Evolutionary conservation across 2,797 vertebrate genomes (phyloP), one percentile per base, ranked within the genome.

Genomic region (Arrhamphus sclerolepis): DNA sequence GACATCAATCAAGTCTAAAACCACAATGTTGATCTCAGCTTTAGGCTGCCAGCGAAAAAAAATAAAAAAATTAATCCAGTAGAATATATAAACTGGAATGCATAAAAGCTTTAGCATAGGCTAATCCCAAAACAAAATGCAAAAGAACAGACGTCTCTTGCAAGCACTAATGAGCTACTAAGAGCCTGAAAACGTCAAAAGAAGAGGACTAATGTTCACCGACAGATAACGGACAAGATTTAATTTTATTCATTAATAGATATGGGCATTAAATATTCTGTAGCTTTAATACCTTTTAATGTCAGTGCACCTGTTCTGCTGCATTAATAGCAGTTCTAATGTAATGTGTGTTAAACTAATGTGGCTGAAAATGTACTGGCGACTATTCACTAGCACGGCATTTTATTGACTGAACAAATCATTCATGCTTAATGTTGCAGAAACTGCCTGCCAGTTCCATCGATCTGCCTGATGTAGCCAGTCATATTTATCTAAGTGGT

Each of bases 341-440:
- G 34, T 14, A 38, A 14, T 13, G 14, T 13, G 13, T 14, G 34
- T 38, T 13, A 38, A 38, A 14, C 13, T 38, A 17, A 57, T 38
- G 20, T 34, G 14, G 14, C 39, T 21, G 0, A 19, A 39, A 47
- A 52, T 24, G 22, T 40, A 40, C 24, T 34, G 9, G 8, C 51
- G 10, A 38, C 14, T 0, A 11, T 38, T 59, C 17, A 51, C 7
- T 43, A 41, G 17, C 19, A 48, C 38, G 40, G 11, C 1, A n/a
- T 4, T 6, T 19, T 46, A 29, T 41, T 46, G 66, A 17, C 6
- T 57, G 13, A 62, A 66, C 46, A 64, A 46, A 42, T 49, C 22
- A 24, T 56, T 17, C 7, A n/a, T 9, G 24, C 43, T 56, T 62
- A 63, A 51, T 63, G 41, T 52, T 29, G 17, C 31, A 8, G 50